A percentile compares a stretch with the other conserved stretches of the same genome.
phyloP scores from a whole-genome alignment of 2,113 vertebrate genomes.

The Aldabrachelys gigantea region DNA sequence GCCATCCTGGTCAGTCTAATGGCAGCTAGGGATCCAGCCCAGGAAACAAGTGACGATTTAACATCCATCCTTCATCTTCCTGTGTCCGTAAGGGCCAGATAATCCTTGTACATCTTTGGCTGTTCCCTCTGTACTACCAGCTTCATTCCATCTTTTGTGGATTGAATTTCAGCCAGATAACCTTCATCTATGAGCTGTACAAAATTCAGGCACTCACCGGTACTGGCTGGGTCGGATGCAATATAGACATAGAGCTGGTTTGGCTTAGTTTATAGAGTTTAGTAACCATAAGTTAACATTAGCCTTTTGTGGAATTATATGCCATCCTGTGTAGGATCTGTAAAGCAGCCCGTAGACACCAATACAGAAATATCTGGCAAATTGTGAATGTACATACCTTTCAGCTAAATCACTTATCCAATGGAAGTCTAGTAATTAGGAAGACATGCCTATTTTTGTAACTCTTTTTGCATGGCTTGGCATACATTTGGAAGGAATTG shows the following conservation, averaged over 20 bases:
- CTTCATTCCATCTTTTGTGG: not conserved
- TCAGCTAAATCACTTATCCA: not conserved
- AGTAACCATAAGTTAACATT: not conserved
- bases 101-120: constrained; percentile 16
- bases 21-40: not conserved
- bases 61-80: not conserved
- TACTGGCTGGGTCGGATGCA: not conserved
- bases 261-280: not conserved
- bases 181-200: not conserved
- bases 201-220: not conserved
- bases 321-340: not conserved
- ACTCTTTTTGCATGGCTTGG: not conserved
- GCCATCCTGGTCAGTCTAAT: not conserved
- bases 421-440: not conserved
- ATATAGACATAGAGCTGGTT: not conserved
- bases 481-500: not conserved
- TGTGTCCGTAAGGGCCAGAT: constrained; percentile 28
- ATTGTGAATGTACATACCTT: not conserved
- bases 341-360: not conserved
- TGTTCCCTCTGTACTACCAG: constrained; percentile 1
- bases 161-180: not conserved
- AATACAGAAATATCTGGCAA: not conserved
- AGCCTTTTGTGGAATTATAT: not conserved
- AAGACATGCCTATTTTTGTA: not conserved
- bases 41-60: not conserved